Conservation (phyloP, 2,797 vertebrate genomes). For the Lates japonicus region DNA sequence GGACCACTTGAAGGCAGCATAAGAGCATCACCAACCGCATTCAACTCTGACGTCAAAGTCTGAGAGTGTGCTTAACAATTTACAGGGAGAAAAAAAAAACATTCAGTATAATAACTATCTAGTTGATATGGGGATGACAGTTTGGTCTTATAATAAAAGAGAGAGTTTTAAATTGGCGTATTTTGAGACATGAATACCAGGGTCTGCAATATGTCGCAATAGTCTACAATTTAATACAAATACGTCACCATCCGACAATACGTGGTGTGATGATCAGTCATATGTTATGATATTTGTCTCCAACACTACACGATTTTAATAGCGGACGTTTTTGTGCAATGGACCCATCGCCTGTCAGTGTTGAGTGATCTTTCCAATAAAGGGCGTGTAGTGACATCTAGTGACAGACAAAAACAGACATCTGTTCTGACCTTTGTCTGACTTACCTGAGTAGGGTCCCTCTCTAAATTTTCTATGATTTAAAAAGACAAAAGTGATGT, state of each 20-base stretch:
- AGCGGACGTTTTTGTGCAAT: background rate
- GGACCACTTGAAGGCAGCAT: constrained; percentile 44
- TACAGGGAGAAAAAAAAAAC: background rate
- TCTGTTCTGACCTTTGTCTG: background rate
- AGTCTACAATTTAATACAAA: background rate
- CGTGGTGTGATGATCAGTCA: background rate
- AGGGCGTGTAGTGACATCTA: constrained; percentile 59
- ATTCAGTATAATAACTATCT: background rate
- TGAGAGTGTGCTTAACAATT: constrained; percentile 32
- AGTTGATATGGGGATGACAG: background rate
- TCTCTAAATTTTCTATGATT: background rate
- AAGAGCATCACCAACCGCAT: constrained; percentile 71
- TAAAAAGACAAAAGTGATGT: background rate
- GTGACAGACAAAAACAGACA: constrained; percentile 22
- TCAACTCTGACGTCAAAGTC: constrained; percentile 76
- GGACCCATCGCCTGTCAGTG: background rate
- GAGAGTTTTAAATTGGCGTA: background rate
- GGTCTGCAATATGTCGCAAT: background rate
- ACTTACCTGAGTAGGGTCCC: background rate
- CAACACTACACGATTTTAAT: background rate
- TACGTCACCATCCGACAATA: background rate
- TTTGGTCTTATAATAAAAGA: background rate
- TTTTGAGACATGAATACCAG: background rate
- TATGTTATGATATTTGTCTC: background rate
- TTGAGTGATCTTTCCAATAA: background rate